Evolutionary conservation across 2,113 vertebrate species (phyloP), one percentile per base, ranked within the genome.

Genomic region (Microcebus murinus): DNA sequence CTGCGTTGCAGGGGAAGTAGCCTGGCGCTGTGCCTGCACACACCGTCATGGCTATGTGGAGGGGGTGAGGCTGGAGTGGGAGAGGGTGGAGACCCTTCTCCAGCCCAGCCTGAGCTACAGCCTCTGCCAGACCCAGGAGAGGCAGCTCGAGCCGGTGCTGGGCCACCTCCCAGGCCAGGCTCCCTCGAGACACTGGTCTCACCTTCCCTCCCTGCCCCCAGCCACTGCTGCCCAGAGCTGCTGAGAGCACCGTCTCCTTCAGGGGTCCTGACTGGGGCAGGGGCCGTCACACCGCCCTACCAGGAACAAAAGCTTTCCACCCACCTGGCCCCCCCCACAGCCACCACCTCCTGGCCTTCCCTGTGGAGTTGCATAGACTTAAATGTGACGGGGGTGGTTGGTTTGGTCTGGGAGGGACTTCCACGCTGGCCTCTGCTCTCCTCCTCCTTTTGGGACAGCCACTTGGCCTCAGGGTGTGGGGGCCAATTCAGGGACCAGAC

Each of bases 361-460:
- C 50, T 2, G 9, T 1, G 25, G 7, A 3, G 13, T 1, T 15
- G 2, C 2, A 1, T 10, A 0, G 12, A 6, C 8, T 3, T 20
- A 1, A 9, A 1, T 25, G 76, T 4, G 3, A 1, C 9, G 3
- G 11, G 2, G 17, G 61, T 8, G 21, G 63, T 25, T 5, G 27
- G 50, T 70, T n/a, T 55, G 2, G 2, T 34, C 59, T 8, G 4
- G 25, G 55, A 11, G 11, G 45, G 4, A 42, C n/a, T 39, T 20
- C 52, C 9, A 1, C 1, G 3, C 8, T 5, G 8, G n/a, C 10
- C 63, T 27, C 6, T 25, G 13, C 27, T 27, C 12, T n/a, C 17
- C 25, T 18, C 6, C 6, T 39, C 27, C 52, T n/a, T 31, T 29
- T 8, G 27, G 21, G 21, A 7, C 21, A 39, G 45, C n/a, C 13